These are phyloP conservation scores for Alcis repandata DNA, from an alignment of 2,888 invertebrate species.

Conservation along the genomic window DNA sequence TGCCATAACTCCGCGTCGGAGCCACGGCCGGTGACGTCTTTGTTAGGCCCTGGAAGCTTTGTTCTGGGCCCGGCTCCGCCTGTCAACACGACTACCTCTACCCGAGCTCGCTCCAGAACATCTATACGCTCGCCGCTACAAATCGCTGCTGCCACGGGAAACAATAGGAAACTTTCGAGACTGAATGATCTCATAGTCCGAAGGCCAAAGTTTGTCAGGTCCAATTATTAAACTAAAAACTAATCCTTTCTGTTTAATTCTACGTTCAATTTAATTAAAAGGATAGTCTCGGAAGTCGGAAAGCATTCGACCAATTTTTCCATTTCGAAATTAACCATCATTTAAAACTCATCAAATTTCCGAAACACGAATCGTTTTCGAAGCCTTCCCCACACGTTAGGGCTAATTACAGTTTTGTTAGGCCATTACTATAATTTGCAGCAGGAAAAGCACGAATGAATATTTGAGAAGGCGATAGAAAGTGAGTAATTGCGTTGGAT, in stretches of 20 bases:
- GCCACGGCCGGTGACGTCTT: slow-evolving; percentile 87
- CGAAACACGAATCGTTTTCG: slow-evolving; percentile 61
- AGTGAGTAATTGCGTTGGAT: slow-evolving; percentile 84
- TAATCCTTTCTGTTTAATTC: slow-evolving; percentile 3
- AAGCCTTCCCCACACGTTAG: slow-evolving; percentile 66
- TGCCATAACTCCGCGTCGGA: slow-evolving; percentile 86
- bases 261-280: neutral
- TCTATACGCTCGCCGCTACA: slow-evolving; percentile 60
- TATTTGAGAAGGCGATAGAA: slow-evolving; percentile 86
- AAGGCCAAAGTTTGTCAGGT: slow-evolving; percentile 17
- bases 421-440: slow-evolving; percentile 83
- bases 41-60: slow-evolving; percentile 82
- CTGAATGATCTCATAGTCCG: slow-evolving; percentile 23
- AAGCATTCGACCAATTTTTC: slow-evolving; percentile 44
- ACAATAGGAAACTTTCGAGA: slow-evolving; percentile 47
- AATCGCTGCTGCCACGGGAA: slow-evolving; percentile 48
- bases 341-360: slow-evolving; percentile 60
- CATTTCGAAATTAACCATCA: slow-evolving; percentile 64
- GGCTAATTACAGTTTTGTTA: slow-evolving; percentile 82
- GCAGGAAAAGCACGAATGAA: slow-evolving; percentile 84
- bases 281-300: slow-evolving; percentile 1
- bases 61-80: slow-evolving; percentile 79
- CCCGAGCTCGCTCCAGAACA: slow-evolving; percentile 59
- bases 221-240: neutral
- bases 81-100: slow-evolving; percentile 73